Evolutionary conservation across 2,888 invertebrate species (phyloP), one percentile per base, ranked within the genome.

Genomic region (Tricholauxania praeusta): DNA sequence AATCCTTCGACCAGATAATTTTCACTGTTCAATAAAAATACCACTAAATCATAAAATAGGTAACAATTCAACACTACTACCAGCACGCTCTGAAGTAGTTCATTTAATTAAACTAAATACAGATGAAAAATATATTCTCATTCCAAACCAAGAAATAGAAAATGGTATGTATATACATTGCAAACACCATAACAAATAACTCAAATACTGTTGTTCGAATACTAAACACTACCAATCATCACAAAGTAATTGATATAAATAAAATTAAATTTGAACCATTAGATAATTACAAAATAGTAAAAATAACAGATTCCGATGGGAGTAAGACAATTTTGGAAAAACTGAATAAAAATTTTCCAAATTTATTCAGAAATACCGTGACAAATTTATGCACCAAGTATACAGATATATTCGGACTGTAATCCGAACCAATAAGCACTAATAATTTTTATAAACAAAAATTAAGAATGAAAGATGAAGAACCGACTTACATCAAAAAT

Each of bases 401-500:
- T 51, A 63, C 17, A 39, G 64, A 75, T 63, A 60, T 75, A 66
- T 75, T 75, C 63, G 71, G 49, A 7, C 59, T 73, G 62, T 68
- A 72, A 74, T 62, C 57, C n/a, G 68, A 72, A 49, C 32, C 55
- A 19, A 71, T 71, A 53, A 64, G 48, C 53, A 55, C 65, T 39
- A 73, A 73, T 39, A 73, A 69, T n/a, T n/a, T n/a, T n/a, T n/a
- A n/a, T n/a, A n/a, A n/a, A n/a, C n/a, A n/a, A n/a, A n/a, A n/a
- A n/a, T 62, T 22, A 22, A 22, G 22, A 22, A 22, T 22, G 22
- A 22, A 22, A 22, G 67, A 72, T 14, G 55, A 65, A 10, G 55
- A 68, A 17, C 66, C 75, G 39, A 63, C 67, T 32, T 74, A 75
- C 22, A 74, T 74, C 48, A 72, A 74, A 47, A 72, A 71, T 64